phyloP scores from a whole-genome alignment of 2,888 invertebrate species.

The Heliconius erato region DNA sequence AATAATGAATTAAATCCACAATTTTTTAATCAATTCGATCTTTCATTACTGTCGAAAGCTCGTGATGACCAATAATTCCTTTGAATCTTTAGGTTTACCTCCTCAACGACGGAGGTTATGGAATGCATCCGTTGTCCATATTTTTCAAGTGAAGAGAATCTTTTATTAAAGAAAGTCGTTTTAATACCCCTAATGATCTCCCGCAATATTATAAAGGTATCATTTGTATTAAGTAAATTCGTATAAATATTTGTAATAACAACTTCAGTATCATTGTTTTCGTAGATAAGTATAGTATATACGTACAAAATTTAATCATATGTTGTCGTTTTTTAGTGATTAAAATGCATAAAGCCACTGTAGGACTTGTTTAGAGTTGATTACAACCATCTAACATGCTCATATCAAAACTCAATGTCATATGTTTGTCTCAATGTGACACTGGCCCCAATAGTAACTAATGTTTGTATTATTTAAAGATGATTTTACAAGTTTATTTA shows the following conservation, averaged over 20 bases:
- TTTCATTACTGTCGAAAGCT: slow-evolving; percentile 57
- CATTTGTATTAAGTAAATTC: slow-evolving; percentile 58
- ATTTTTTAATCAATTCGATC: slow-evolving; percentile 64
- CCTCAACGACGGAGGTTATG: slow-evolving; percentile 82
- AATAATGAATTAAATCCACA: slow-evolving; percentile 80
- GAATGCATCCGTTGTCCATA: slow-evolving; percentile 76
- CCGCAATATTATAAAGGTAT: slow-evolving; percentile 77
- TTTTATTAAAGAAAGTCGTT: slow-evolving; percentile 70
- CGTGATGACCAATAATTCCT: slow-evolving; percentile 62
- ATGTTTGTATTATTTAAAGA: slow-evolving; percentile 37
- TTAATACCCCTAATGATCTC: slow-evolving; percentile 80
- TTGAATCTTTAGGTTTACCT: slow-evolving; percentile 77
- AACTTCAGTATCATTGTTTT: slow-evolving; percentile 74
- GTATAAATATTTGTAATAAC: slow-evolving; percentile 66
- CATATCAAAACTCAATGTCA: slow-evolving; percentile 56
- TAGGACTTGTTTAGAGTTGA: slow-evolving; percentile 47
- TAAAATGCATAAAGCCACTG: slow-evolving; percentile 49
- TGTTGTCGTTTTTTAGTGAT: slow-evolving; percentile 54
- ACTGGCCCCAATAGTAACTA: slow-evolving; percentile 55
- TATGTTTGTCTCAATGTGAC: slow-evolving; percentile 54
- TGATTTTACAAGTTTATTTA: slow-evolving; percentile 16
- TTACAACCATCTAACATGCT: slow-evolving; percentile 51
- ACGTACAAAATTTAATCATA: slow-evolving; percentile 58
- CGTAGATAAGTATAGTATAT: slow-evolving; percentile 65
- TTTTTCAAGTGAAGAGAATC: slow-evolving; percentile 76